Evolutionary conservation across 2,888 invertebrate species (phyloP).

Genomic region (Sphinx pinastri): DNA sequence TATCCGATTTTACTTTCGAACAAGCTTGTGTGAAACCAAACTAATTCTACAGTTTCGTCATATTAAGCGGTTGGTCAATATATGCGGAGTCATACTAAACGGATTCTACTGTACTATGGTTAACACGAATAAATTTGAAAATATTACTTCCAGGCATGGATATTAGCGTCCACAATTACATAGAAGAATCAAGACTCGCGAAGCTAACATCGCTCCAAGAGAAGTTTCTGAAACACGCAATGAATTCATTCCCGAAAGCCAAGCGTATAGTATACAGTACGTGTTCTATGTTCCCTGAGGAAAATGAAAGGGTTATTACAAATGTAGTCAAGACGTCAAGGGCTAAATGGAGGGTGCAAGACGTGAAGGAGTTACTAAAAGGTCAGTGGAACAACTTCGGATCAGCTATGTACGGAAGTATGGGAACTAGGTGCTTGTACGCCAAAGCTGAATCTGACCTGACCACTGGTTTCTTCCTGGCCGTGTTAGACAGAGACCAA

Average conservation of each 20-base stretch:
- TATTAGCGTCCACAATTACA: slow-evolving; percentile 71
- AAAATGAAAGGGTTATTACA: slow-evolving; percentile 96
- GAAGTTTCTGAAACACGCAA: slow-evolving; percentile 92
- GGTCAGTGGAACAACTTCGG: slow-evolving; percentile 88
- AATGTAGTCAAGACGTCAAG: slow-evolving; percentile 85
- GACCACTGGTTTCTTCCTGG: slow-evolving; percentile 98
- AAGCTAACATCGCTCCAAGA: slow-evolving; percentile 91
- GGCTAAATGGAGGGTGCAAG: slow-evolving; percentile 85
- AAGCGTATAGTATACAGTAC: slow-evolving; percentile 97
- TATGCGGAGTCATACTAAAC: too few relatives aligned
- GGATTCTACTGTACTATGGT: too few relatives aligned
- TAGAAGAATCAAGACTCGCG: slow-evolving; percentile 81
- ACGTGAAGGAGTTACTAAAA: slow-evolving; percentile 84
- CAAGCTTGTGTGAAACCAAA: too few relatives aligned
- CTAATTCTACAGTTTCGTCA: too few relatives aligned
- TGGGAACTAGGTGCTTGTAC: slow-evolving; percentile 91
- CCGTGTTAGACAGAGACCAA: slow-evolving; percentile 89
- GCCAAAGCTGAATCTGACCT: slow-evolving; percentile 89
- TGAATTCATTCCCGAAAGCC: slow-evolving; percentile 91
- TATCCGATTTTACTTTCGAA: too few relatives aligned
- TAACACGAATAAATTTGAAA: too few relatives aligned
- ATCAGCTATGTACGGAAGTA: slow-evolving; percentile 85
- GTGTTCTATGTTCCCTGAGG: slow-evolving; percentile 94
- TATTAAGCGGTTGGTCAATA: too few relatives aligned
- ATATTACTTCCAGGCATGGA: slow-evolving; percentile 64